Conservation (phyloP, 2,797 vertebrate genomes). For the Pseudocheirus occidentalis region DNA sequence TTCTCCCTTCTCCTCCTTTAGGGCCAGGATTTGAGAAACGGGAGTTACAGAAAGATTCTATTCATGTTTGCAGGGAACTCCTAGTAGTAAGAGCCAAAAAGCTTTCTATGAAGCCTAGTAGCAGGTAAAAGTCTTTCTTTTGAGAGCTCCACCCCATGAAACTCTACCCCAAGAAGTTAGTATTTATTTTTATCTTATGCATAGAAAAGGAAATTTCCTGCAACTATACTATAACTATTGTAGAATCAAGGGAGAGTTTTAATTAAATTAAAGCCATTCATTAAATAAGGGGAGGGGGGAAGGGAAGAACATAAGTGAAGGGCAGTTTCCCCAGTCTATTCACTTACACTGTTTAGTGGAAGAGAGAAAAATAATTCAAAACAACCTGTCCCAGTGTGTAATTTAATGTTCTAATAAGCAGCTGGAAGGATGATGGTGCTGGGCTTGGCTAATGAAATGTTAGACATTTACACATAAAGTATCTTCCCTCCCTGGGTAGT, state of each 20-base stretch:
- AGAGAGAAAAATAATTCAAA: slow-evolving; percentile 20
- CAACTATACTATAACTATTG: background rate
- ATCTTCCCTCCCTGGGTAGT: background rate
- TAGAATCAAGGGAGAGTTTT: background rate
- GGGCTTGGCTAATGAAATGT: background rate
- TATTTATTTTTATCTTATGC: background rate
- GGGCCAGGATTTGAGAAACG: background rate
- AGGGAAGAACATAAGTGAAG: slow-evolving; percentile 4
- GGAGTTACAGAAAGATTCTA: background rate
- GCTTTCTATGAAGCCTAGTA: background rate
- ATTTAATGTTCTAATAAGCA: background rate
- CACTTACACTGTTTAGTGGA: background rate
- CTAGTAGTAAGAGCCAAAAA: background rate
- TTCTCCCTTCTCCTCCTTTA: background rate
- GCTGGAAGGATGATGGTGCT: background rate
- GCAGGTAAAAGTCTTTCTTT: background rate
- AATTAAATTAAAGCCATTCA: slow-evolving; percentile 54
- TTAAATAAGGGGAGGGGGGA: slow-evolving; percentile 7
- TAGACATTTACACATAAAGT: slow-evolving; percentile 42
- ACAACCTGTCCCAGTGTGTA: background rate
- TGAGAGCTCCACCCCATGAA: rapidly evolving
- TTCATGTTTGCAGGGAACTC: background rate
- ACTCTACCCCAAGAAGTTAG: background rate
- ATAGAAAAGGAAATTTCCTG: background rate
- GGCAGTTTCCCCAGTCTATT: background rate